phyloP scores from a whole-genome alignment of 23 tunicate species.

The Ascidia mentula region DNA sequence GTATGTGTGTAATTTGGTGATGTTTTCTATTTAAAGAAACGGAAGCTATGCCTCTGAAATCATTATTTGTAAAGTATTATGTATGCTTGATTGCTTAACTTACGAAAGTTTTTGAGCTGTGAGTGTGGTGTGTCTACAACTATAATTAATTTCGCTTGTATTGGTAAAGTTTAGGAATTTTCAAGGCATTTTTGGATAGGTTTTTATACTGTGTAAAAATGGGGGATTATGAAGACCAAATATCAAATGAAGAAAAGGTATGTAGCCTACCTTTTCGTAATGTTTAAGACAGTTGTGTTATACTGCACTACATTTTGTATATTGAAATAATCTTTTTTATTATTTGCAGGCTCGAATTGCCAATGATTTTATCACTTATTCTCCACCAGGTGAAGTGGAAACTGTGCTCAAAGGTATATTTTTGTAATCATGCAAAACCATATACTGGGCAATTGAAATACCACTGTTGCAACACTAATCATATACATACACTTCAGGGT shows the following conservation, averaged over 20 bases:
- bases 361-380: constrained; percentile 60
- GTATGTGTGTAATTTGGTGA: no score
- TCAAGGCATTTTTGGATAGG: no score
- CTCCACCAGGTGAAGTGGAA: constrained; percentile 96
- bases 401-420: constrained; percentile 79
- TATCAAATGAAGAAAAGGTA: constrained; percentile 70
- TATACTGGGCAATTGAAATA: not conserved
- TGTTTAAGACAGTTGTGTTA: not conserved
- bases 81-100: no score
- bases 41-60: no score
- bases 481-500: not conserved
- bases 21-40: no score
- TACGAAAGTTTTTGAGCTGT: no score
- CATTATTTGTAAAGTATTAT: no score
- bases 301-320: not conserved
- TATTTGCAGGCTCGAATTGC: constrained; percentile 69
- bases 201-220: constrained; percentile 4
- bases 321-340: not conserved
- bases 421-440: not conserved
- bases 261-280: not conserved
- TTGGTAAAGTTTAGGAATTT: no score
- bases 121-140: no score
- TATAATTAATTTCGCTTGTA: no score
- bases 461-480: not conserved
- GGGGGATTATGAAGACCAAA: constrained; percentile 80